A percentile compares a stretch with the other conserved stretches of the same genome.
Evolutionary conservation across 2,888 invertebrate species (phyloP).

Genomic region (Lithophane socia): DNA sequence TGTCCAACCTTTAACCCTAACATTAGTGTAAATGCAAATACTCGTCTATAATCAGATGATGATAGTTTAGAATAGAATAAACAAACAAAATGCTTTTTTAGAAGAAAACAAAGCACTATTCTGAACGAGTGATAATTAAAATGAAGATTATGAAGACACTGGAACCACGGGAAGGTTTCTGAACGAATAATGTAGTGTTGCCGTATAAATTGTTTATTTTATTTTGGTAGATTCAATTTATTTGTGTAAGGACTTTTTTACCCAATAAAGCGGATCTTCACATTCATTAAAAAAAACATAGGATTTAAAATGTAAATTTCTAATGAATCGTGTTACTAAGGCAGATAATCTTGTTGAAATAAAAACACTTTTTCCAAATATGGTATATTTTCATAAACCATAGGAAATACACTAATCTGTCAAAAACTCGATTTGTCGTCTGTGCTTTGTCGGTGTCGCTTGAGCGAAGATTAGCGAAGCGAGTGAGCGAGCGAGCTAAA

Average conservation of each 20-base stretch:
- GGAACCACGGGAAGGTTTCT: slow-evolving; percentile 2
- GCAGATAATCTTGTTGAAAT: neutral
- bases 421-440: slow-evolving; percentile 66
- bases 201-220: neutral
- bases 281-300: neutral
- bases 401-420: slow-evolving; percentile 46
- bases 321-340: neutral
- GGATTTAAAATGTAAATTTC: neutral
- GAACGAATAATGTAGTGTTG: slow-evolving; percentile 40
- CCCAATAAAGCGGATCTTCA: neutral
- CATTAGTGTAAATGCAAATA: neutral
- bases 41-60: too few species aligned
- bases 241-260: neutral
- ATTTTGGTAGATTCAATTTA: slow-evolving; percentile 9
- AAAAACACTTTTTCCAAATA: neutral
- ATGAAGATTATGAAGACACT: too few species aligned
- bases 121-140: neutral
- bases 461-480: slow-evolving; percentile 62
- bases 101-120: neutral
- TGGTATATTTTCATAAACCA: slow-evolving; percentile 11
- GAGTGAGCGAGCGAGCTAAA: slow-evolving; percentile 75
- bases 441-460: slow-evolving; percentile 27
- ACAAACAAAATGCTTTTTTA: neutral
- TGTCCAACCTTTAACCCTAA: too few species aligned
- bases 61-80: neutral